A percentile compares a stretch with the other conserved stretches of the same genome.
Evolutionary conservation across 2,888 invertebrate species (phyloP).

Genomic region (Meiosimyza platycephala): DNA sequence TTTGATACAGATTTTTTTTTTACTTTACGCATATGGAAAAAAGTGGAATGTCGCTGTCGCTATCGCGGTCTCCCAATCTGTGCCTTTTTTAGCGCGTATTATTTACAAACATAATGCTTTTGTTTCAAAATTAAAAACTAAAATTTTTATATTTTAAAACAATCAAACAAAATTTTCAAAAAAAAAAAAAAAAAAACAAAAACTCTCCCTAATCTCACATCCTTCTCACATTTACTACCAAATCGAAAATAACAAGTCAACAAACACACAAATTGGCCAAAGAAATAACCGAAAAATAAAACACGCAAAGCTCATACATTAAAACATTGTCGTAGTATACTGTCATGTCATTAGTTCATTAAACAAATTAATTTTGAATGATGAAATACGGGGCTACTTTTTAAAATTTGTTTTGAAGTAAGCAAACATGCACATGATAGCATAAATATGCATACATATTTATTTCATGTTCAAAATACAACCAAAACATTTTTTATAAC

Average conservation of each 20-base stretch:
- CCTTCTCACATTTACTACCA: conserved; percentile 1
- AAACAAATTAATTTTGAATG: too few relatives aligned
- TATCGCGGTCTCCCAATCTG: conserved; percentile 69
- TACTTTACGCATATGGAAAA: conserved; percentile 59
- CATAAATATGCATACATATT: too few relatives aligned
- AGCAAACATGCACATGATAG: too few relatives aligned
- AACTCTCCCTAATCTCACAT: conserved; percentile 32
- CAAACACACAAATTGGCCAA: conserved; percentile 5
- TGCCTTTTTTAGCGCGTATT: conserved; percentile 55
- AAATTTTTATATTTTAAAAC: conserved; percentile 3
- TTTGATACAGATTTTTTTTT: conserved; percentile 28
- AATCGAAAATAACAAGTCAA: conserved; percentile 14
- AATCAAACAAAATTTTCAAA: conserved; percentile 4
- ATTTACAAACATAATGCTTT: too few relatives aligned
- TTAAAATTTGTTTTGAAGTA: too few relatives aligned
- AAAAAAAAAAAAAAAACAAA: conserved; percentile 25
- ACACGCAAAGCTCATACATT: not conserved
- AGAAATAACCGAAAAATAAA: conserved; percentile 5
- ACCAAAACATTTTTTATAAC: not conserved
- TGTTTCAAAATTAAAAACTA: conserved; percentile 7
- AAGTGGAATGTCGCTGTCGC: conserved; percentile 68
- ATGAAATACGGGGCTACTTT: too few relatives aligned
- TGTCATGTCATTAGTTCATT: too few relatives aligned
- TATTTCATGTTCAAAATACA: too few relatives aligned
- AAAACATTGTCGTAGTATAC: too few relatives aligned